Conservation (phyloP, 2,797 vertebrate species). For the Euphonia xanthogaster region DNA sequence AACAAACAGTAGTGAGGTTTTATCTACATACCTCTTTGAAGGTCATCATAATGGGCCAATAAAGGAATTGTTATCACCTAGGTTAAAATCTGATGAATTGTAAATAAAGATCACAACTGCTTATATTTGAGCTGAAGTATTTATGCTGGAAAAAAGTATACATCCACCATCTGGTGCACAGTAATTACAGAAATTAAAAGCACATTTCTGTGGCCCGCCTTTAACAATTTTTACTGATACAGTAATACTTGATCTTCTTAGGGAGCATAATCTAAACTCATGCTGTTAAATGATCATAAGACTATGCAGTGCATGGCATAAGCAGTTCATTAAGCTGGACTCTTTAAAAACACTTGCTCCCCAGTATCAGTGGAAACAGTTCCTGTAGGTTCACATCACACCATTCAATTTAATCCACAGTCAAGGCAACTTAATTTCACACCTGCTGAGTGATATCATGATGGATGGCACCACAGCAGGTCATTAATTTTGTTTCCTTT, state of each 20-base stretch:
- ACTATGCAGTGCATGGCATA: constrained; percentile 2
- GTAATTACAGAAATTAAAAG: constrained; percentile 62
- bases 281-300: constrained; percentile 37
- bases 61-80: constrained; percentile 4
- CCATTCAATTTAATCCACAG: constrained; percentile 43
- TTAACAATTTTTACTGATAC: constrained; percentile 54
- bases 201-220: constrained; percentile 6
- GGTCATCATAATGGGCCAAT: not conserved
- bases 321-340: constrained; percentile 55
- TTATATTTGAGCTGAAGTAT: constrained; percentile 37
- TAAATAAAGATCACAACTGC: constrained; percentile 65
- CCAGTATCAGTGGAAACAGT: constrained; percentile 1
- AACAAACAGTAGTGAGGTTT: not conserved
- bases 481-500: constrained; percentile 70
- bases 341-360: constrained; percentile 23
- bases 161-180: constrained; percentile 20
- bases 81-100: constrained; percentile 44
- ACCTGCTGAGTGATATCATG: constrained; percentile 57
- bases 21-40: not conserved
- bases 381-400: constrained; percentile 43
- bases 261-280: constrained; percentile 46
- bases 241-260: constrained; percentile 63
- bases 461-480: constrained; percentile 61
- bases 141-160: not conserved
- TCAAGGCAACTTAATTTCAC: constrained; percentile 65